Evolutionary conservation across 2,797 vertebrate species (phyloP), one percentile per base, ranked within the genome.

Genomic region (Acipenser oxyrinchus): DNA sequence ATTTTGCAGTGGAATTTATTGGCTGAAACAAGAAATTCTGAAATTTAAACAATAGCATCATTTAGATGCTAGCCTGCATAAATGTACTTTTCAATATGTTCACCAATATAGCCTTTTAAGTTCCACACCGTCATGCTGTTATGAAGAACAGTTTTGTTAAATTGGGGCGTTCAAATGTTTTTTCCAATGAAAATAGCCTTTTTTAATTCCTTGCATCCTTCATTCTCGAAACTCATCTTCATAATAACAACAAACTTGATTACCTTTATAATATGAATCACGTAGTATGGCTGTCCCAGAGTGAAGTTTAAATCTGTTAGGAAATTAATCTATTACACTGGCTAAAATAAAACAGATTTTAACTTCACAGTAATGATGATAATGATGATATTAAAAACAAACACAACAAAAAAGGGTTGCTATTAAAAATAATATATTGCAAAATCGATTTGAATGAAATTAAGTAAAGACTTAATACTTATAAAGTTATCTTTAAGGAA

Each of bases 131-230:
- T 37, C 23, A 37, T 37, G 23, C 23, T 37, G 23, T 37, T 37
- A 37, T 37, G 23, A 37, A 37, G 23, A 37, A 37, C 3, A 37
- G 59, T 60, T 60, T 64, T 18, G 13, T 52, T 10, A 7, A 9
- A 51, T 60, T n/a, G 8, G 52, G 50, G 55, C 18, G 1, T 48
- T 18, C 11, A n/a, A 37, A 37, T 37, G 10, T 6, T 7, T 13
- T 52, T 4, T 18, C 50, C 58, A 60, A 61, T 65, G 60, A 65
- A 65, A 69, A 60, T 52, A 18, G 59, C 63, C 51, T 23, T 49
- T 69, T 52, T 53, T 8, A 8, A 53, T 53, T 53, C 11, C 51
- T 53, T 8, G 8, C 8, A 53, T 6, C 51, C 11, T 53, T 12
- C 6, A 53, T 53, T 53, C 6, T 53, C 2, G 23, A 37, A 37